A percentile compares a stretch with the other conserved stretches of the same genome.
Conservation (phyloP, 2,797 vertebrate species). For the Australoheros facetus region DNA sequence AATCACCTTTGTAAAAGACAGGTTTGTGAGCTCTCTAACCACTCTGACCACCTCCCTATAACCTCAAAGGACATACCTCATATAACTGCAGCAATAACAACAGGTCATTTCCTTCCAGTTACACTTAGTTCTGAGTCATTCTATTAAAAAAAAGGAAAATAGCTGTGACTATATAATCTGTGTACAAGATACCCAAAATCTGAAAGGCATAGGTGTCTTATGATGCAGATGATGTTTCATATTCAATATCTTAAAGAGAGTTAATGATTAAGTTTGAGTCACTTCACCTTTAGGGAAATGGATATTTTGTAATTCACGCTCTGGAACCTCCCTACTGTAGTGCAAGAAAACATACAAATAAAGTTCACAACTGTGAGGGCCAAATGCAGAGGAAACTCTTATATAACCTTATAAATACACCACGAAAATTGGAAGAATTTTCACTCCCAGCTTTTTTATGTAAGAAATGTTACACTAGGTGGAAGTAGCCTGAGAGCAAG, state of each 20-base stretch:
- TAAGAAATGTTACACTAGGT: background rate
- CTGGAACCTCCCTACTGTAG: background rate
- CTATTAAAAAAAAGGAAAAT: background rate
- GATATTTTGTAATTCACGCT: background rate
- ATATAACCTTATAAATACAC: background rate
- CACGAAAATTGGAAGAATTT: background rate
- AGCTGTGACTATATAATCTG: background rate
- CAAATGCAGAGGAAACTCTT: background rate
- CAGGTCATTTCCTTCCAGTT: background rate
- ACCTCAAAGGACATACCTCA: background rate
- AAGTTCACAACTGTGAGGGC: background rate
- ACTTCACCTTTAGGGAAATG: background rate
- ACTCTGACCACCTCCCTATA: background rate
- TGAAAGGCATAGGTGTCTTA: background rate
- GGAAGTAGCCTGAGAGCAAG: background rate
- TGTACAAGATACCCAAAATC: background rate
- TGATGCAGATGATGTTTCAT: background rate
- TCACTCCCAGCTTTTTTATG: background rate
- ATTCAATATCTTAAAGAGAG: background rate
- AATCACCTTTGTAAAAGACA: background rate
- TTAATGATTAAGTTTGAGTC: background rate
- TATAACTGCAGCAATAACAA: background rate
- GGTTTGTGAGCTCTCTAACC: background rate
- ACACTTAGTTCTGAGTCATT: background rate
- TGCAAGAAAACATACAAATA: background rate